These are phyloP conservation scores for Ochlodes sylvanus DNA, from an alignment of 2,888 invertebrate genomes.

Conservation along the genomic window DNA sequence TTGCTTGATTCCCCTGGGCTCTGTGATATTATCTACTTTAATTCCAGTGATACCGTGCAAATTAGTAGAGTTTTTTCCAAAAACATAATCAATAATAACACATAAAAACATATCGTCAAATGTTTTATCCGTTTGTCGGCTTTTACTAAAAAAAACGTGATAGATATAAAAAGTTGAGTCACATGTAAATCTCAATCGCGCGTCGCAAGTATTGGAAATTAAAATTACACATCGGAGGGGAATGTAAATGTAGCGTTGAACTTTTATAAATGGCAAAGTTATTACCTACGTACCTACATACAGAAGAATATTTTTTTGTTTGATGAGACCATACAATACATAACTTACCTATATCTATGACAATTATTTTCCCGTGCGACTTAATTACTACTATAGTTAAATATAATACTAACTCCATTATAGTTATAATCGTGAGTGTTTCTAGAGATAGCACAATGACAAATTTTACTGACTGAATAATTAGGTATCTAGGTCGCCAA, in stretches of 20 bases:
- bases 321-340: conserved; percentile 2
- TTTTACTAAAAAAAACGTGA: too few relatives aligned
- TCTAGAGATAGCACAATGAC: neutral
- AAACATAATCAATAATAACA: too few relatives aligned
- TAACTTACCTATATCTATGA: too few relatives aligned
- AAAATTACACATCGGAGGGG: conserved; percentile 18
- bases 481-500: neutral
- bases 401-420: neutral
- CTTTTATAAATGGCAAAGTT: conserved; percentile 16
- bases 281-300: neutral
- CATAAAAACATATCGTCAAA: too few relatives aligned
- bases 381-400: neutral
- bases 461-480: too few relatives aligned
- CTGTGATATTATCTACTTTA: too few relatives aligned
- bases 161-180: too few relatives aligned
- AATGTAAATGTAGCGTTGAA: conserved; percentile 30
- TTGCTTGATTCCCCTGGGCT: too few relatives aligned
- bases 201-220: neutral
- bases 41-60: too few relatives aligned
- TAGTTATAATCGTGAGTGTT: neutral
- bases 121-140: too few relatives aligned
- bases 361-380: neutral
- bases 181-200: neutral
- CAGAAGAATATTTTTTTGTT: conserved; percentile 22
- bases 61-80: too few relatives aligned